Conservation (phyloP, 2,797 vertebrate species). For the Telmatherina bonti region DNA sequence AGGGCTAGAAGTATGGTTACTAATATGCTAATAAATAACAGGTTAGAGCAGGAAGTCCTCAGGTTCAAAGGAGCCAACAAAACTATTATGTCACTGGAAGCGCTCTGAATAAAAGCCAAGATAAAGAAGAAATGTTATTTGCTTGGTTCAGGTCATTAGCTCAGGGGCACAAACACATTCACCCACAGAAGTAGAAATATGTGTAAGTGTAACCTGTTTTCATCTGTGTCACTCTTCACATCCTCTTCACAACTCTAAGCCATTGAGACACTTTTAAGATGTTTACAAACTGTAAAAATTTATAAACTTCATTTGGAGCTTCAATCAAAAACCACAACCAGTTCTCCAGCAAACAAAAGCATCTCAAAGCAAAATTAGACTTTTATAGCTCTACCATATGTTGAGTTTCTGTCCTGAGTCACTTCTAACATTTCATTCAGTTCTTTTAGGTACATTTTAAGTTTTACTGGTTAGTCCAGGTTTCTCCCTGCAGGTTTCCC, state of each 20-base stretch:
- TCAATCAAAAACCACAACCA: neutral
- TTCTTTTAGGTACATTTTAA: neutral
- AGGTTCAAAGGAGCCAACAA: slow-evolving; percentile 1
- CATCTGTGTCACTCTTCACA: slow-evolving; percentile 9
- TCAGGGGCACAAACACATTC: neutral
- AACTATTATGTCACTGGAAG: neutral
- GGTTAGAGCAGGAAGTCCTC: neutral
- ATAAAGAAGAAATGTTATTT: neutral
- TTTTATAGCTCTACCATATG: neutral
- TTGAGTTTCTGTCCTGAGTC: neutral
- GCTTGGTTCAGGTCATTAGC: neutral
- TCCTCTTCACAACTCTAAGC: neutral
- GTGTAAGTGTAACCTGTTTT: slow-evolving; percentile 25
- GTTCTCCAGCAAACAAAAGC: neutral
- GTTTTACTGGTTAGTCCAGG: slow-evolving; percentile 20
- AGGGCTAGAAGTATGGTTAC: neutral
- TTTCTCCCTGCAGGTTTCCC: slow-evolving; percentile 30
- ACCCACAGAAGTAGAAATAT: slow-evolving; percentile 22
- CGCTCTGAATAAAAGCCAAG: neutral
- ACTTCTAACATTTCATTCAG: slow-evolving; percentile 5
- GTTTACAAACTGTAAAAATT: rapidly evolving
- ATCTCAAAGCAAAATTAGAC: neutral
- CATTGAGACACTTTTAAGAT: slow-evolving; percentile 23
- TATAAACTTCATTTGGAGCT: neutral
- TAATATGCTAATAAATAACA: neutral